Evolutionary conservation across 2,113 vertebrate genomes (phyloP), one percentile per base, ranked within the genome.

Genomic region (Brachypteracias leptosomus): DNA sequence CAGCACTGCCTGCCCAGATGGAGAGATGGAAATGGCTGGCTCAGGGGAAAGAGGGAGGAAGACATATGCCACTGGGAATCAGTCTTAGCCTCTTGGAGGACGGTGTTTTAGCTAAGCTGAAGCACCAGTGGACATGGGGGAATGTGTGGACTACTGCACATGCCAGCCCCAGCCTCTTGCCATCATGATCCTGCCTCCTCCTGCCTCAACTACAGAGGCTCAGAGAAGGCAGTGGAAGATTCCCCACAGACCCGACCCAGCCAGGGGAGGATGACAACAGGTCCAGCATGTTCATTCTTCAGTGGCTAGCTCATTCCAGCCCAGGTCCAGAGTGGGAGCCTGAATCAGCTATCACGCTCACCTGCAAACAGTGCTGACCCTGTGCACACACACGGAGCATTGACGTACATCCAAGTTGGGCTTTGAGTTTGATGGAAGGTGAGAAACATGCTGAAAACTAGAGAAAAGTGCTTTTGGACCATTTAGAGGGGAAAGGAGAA

Each of bases 61-160:
- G 20, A 55, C 49, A 21, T 3, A 1, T 10, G 36, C 11, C 11
- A 6, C 1, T 17, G 19, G 61, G 42, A 74, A 38, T 19, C 29
- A 52, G 2, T 29, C 22, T 35, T 24, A 33, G 16, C 55, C 12
- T 76, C 44, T 26, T 0, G 0, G 31, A 77, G 26, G 47, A 44
- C 2, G 16, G 29, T 8, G 4, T 61, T 65, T 46, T 1, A 1
- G 21, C 59, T 84, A 44, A 66, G 46, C n/a, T 3, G 3, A 71
- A 55, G 40, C 55, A 38, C 44, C 1, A 1, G 3, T 11, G 36
- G 63, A 18, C 18, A 3, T 0, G 4, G 36, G 3, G 21, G 47
- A 19, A 16, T 4, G 38, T 2, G 3, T 55, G 62, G 85, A 31
- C 57, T 12, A 2, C 44, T 36, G 22, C 11, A 25, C 1, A 3